Evolutionary conservation across 2,797 vertebrate species (phyloP), one percentile per base, ranked within the genome.

Genomic region (Enteromius paludinosus): DNA sequence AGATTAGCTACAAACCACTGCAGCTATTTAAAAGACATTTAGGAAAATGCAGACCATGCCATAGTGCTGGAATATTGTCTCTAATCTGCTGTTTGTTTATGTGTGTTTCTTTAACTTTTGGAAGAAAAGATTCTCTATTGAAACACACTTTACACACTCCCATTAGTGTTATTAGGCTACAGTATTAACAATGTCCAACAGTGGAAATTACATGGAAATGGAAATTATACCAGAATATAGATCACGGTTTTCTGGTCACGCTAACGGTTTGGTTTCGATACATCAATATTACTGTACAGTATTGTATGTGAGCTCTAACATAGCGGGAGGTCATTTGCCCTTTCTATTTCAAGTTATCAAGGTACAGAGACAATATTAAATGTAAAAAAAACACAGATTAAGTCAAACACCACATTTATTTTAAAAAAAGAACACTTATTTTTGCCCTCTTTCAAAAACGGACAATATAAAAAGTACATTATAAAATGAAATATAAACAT

Each of bases 1-100:
- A 91, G 91, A 90, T 78, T 62, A 86, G 78, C 84, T 76, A 77
- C 68, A 61, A 75, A 82, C 78, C 59, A 77, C 79, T 61, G 70
- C 25, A 43, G 75, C 71, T 69, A 70, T 81, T 82, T 84, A 84
- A 73, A 81, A 56, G 82, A 78, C 56, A 77, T 78, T 82, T 84
- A 73, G 69, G 86, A 87, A 91, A 91, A 90, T 90, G 88, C 89
- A 79, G 78, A 80, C 83, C 35, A 43, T 0, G 28, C 8, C 25
- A 45, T 52, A 73, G 77, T 78, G 62, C 69, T 77, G 68, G 61
- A 10, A 84, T 78, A 1, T 52, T 18, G 28, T 54, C 41, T 70
- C 20, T n/a, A 30, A 25, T 52, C 15, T 30, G 54, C 38, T 49
- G 25, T 23, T 66, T 66, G 45, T 68, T 66, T 33, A 52, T n/a